A percentile compares a stretch with the other conserved stretches of the same genome.
Conservation (phyloP, 2,888 invertebrate genomes). For the Drosophila tripunctata region DNA sequence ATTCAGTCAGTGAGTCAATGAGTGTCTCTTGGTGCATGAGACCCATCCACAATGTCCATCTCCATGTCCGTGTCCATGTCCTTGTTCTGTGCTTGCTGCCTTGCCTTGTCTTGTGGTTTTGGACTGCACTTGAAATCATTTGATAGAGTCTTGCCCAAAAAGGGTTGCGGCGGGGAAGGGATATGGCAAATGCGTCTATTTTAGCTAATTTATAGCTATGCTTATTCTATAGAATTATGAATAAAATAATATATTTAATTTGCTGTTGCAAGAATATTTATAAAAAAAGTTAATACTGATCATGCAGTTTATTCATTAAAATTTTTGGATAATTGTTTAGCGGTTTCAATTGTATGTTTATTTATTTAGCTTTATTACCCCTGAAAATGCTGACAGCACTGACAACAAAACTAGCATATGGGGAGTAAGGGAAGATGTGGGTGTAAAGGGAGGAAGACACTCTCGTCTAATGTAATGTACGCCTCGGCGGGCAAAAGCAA, state of each 20-base stretch:
- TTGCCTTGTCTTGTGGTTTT: conserved; percentile 58
- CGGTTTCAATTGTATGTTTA: no score
- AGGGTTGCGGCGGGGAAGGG: neutral
- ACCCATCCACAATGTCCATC: conserved; percentile 17
- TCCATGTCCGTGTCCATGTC: conserved; percentile 16
- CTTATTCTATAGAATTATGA: no score
- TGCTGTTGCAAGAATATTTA: no score
- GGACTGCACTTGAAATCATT: conserved; percentile 60
- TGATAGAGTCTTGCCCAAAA: neutral
- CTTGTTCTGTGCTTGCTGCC: conserved; percentile 24
- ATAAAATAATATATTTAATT: no score
- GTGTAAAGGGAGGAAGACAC: neutral
- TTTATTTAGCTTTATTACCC: no score
- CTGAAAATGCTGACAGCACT: no score
- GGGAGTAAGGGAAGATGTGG: no score
- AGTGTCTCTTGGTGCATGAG: conserved; percentile 17
- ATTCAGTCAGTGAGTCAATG: conserved; percentile 14
- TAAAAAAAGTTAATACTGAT: no score
- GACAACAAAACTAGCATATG: neutral
- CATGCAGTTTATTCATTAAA: no score
- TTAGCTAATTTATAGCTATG: no score
- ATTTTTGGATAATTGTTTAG: no score
- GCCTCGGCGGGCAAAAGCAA: conserved; percentile 59
- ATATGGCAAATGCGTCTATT: no score
- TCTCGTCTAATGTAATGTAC: conserved; percentile 56